phyloP scores from a whole-genome alignment of 2,113 vertebrate genomes.

The Sinosuthora webbiana region DNA sequence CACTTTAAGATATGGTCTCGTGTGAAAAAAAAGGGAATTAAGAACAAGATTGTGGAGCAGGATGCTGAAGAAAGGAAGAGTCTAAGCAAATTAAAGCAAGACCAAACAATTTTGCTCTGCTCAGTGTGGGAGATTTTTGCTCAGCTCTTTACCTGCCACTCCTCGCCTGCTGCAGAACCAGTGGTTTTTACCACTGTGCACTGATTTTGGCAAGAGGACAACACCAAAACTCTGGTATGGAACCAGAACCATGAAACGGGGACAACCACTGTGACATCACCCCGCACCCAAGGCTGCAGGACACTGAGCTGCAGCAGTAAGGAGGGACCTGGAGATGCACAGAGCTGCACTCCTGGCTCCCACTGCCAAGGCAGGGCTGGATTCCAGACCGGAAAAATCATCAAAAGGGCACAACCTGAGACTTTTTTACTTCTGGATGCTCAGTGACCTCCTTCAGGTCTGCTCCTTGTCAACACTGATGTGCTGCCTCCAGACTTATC shows the following conservation, averaged over 20 bases:
- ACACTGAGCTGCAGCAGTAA: neutral
- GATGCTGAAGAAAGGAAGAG: neutral
- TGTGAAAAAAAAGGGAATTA: neutral
- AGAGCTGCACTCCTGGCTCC: neutral
- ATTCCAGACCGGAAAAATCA: conserved; percentile 21
- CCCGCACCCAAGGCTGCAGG: neutral
- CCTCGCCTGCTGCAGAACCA: neutral
- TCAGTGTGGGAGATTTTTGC: neutral
- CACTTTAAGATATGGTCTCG: fast-evolving
- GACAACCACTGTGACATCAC: neutral
- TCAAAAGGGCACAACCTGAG: neutral
- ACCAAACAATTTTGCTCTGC: neutral
- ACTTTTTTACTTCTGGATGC: neutral
- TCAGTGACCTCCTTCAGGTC: conserved; percentile 20
- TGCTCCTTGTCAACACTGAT: conserved; percentile 11
- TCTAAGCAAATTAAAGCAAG: neutral
- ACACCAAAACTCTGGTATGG: fast-evolving
- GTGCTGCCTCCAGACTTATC: neutral
- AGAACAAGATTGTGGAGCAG: neutral
- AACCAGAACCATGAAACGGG: neutral
- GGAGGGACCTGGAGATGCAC: too few species aligned
- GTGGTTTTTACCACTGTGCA: neutral
- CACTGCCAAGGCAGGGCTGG: neutral
- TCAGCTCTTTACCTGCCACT: neutral
- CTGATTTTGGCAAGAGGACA: neutral